Evolutionary conservation across 2,888 invertebrate genomes (phyloP), one percentile per base, ranked within the genome.

Genomic region (Cheilosia grossa): DNA sequence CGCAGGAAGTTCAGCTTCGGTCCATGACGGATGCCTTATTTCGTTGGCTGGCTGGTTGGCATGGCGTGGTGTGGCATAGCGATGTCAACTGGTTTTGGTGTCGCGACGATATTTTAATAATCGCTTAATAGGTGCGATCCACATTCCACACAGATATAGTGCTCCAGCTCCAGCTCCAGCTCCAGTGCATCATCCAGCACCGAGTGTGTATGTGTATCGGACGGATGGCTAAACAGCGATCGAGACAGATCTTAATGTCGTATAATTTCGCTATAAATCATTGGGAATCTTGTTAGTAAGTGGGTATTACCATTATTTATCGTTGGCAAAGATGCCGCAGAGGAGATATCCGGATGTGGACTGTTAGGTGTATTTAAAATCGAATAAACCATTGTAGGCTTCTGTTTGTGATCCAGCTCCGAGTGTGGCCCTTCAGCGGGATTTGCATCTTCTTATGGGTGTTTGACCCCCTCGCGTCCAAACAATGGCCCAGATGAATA

Each of bases 281-380:
- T 85, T 44, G 81, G 72, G 77, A 63, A 85, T 81, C 85, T 85
- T 56, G 85, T 81, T 85, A 64, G 81, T 85, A 85, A 85, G 85
- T 85, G 85, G 85, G 85, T 85, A 85, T 85, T 85, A 85, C 81
- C 75, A 85, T 85, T 85, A 85, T 85, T 85, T 85, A 85, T 85
- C 80, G 75, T 63, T 81, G 81, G 85, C 81, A 81, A 63, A 70
- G 59, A 81, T 75, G 40, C 81, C 44, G 54, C 56, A 10, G 37
- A 13, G 19, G 17, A 80, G 85, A 75, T 72, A 85, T 85, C 85
- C 85, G 85, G 85, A 85, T 85, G 85, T 85, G 72, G 75, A 77
- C 85, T 75, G 85, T 85, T 85, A 80, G 75, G 70, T 72, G 81
- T 75, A 77, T 81, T 80, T 80, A 81, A 81, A 81, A 81, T 77